Conservation (phyloP, 2,113 vertebrate species). For the Muntiacus reevesi region DNA sequence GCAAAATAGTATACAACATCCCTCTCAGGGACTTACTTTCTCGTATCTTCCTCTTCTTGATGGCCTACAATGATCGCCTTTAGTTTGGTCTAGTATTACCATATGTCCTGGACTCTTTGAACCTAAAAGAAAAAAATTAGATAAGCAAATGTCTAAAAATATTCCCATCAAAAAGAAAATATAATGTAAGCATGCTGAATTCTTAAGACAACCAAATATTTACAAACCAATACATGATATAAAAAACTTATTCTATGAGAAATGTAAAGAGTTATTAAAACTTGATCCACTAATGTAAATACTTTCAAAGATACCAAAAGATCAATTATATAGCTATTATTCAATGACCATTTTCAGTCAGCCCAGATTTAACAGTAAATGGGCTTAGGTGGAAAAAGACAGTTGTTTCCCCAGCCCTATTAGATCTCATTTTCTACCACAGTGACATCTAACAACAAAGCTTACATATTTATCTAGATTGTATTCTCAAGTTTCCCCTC, state of each 20-base stretch:
- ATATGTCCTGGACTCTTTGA: constrained; percentile 92
- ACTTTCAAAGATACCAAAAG: neutral
- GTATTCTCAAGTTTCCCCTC: neutral
- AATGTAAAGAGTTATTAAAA: neutral
- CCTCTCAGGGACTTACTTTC: constrained; percentile 84
- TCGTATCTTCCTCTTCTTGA: constrained; percentile 92
- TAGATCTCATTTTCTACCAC: neutral
- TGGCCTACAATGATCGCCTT: constrained; percentile 88
- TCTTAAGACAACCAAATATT: neutral
- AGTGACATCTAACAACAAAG: neutral
- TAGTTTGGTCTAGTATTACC: constrained; percentile 85
- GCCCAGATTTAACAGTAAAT: neutral
- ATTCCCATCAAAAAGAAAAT: neutral
- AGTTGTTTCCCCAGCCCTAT: neutral
- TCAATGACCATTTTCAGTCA: neutral
- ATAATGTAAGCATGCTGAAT: constrained; percentile 8
- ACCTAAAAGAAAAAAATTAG: constrained; percentile 69
- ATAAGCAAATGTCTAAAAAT: neutral
- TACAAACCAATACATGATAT: neutral
- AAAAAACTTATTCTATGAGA: neutral
- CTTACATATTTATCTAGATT: neutral
- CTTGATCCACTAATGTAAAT: neutral
- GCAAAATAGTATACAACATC: neutral
- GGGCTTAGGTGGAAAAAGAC: neutral
- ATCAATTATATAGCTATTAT: neutral